These are phyloP conservation scores for Pachyramphus minor DNA, from an alignment of 2,113 vertebrate species.

Conservation along the genomic window DNA sequence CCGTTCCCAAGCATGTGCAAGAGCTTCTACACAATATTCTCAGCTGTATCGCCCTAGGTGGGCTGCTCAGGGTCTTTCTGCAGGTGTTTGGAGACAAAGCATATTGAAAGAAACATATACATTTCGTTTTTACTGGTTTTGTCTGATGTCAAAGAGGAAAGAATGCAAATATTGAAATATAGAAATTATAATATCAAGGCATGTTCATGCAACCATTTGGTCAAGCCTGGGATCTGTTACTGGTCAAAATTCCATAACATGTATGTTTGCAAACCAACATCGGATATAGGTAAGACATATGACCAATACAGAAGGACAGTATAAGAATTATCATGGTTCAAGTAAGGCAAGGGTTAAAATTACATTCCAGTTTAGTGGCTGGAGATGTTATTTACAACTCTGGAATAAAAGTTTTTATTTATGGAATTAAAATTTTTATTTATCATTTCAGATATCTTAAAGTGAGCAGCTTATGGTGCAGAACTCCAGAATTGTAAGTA, in stretches of 20 bases:
- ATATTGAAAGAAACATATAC: neutral
- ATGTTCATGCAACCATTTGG: neutral
- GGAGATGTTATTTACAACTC: neutral
- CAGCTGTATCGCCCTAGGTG: rapidly evolving
- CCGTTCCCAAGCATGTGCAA: neutral
- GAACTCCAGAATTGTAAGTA: neutral
- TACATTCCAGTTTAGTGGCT: neutral
- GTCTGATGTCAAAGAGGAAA: neutral
- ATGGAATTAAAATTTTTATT: neutral
- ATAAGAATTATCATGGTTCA: neutral
- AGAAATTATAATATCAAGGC: neutral
- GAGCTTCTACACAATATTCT: neutral
- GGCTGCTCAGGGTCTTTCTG: neutral
- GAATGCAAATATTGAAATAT: neutral
- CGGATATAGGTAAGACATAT: neutral
- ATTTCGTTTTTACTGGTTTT: neutral
- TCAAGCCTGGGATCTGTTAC: neutral
- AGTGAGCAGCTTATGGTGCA: neutral
- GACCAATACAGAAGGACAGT: neutral
- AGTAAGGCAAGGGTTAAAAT: neutral
- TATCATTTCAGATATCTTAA: neutral
- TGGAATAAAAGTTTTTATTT: neutral
- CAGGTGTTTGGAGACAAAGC: neutral
- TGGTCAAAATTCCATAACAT: neutral
- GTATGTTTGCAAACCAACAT: neutral